Base-by-base conservation (phyloP, 1,140 invertebrate species). In the Scylla paramamosain region DNA sequence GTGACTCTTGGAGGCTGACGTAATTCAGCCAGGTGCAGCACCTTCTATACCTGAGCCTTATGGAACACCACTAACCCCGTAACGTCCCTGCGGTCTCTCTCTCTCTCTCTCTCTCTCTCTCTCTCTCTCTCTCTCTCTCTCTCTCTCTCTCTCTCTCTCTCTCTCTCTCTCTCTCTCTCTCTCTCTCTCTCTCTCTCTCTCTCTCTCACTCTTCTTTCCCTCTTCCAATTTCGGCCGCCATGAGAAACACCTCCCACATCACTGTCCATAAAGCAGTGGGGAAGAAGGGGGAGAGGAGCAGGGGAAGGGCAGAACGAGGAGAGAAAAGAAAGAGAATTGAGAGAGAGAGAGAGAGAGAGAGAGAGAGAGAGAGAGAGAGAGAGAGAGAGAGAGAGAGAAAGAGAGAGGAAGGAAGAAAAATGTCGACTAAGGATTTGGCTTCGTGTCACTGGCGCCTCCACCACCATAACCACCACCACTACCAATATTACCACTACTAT, bases 361-460 rank as follows among this genome's bases (percentile, higher is more conserved):
- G 83, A 86, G 32, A 86, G 83, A 86, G 83, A 86, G 28, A 86
- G 28, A 86, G 83, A 31, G 83, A 86, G 83, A 86, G 83, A 86
- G 83, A 39, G 86, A 88, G 86, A 32, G 25, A 46, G 86, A 46
- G 86, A n/a, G 25, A 46, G 45, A 39, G 86, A 20, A 12, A 46
- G 86, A 88, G 86, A 46, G 45, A 28, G 2, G 86, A 20, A 32
- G 31, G 86, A 16, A 32, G 0, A 39, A 88, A 46, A 45, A 20
- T 88, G 32, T 88, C 86, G 25, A 77, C 67, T 77, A 77, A 77
- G 67, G 67, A 77, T n/a, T 77, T 77, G 67, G 45, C 86, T 20
- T 10, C 86, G 25, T 39, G 28, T 88, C 86, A 46, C 45, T 32
- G 12, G 4, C 86, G 25, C 31, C 86, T 20, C 86, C 31, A 20